These are phyloP conservation scores for Rhinatrema bivittatum DNA, from an alignment of 2,797 vertebrate species.

Conservation along the genomic window DNA sequence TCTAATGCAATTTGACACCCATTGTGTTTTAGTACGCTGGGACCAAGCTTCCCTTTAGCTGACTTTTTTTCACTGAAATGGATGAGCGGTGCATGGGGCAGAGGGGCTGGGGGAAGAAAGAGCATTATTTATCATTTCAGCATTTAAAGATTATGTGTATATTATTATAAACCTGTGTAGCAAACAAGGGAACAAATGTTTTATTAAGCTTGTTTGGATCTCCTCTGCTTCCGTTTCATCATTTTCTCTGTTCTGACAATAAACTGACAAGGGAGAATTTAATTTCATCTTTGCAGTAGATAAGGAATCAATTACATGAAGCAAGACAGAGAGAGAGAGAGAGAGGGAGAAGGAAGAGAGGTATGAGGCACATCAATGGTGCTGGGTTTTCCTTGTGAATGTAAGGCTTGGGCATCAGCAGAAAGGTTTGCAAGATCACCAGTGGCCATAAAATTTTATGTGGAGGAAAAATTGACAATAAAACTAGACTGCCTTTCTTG, in stretches of 20 bases:
- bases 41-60: slow-evolving; percentile 28
- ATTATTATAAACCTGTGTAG: slow-evolving; percentile 45
- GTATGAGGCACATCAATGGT: neutral
- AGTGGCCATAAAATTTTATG: slow-evolving; percentile 5
- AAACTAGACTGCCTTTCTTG: neutral
- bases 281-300: neutral
- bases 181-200: slow-evolving; percentile 63
- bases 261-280: neutral
- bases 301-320: neutral
- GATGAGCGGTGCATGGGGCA: slow-evolving; percentile 53
- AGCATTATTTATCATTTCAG: slow-evolving; percentile 57
- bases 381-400: accelerated
- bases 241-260: neutral
- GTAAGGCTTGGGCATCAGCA: accelerated
- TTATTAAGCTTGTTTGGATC: slow-evolving; percentile 41
- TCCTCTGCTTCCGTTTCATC: neutral
- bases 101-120: no score
- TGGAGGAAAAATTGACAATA: neutral
- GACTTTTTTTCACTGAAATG: slow-evolving; percentile 54
- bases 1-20: slow-evolving; percentile 87
- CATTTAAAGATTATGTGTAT: slow-evolving; percentile 58
- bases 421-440: neutral
- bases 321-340: neutral
- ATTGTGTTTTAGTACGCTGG: slow-evolving; percentile 62
- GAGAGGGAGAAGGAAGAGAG: neutral